Conservation (phyloP, 2,888 invertebrate species). For the Cremastinae sp. region DNA sequence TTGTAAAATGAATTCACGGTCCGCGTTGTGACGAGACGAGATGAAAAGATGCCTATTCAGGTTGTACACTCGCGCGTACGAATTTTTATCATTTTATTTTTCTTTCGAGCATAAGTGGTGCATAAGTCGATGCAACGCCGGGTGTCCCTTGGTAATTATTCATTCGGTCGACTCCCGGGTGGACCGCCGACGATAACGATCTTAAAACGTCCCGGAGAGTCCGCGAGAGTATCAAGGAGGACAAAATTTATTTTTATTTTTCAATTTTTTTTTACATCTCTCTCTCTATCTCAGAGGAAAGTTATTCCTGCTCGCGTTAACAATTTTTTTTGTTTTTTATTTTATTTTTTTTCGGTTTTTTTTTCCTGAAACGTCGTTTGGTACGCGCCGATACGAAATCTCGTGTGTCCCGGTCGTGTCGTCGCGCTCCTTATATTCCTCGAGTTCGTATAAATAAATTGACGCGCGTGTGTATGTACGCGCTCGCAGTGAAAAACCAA, state of each 20-base stretch:
- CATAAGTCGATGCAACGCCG: slow-evolving; percentile 52
- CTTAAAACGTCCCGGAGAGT: slow-evolving; percentile 71
- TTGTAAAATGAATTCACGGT: slow-evolving; percentile 33
- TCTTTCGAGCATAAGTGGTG: not conserved
- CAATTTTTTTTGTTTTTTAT: slow-evolving; percentile 52
- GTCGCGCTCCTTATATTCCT: slow-evolving; percentile 43
- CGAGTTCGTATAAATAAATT: no score
- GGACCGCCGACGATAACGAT: slow-evolving; percentile 70
- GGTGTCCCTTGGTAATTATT: slow-evolving; percentile 76
- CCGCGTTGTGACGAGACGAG: slow-evolving; percentile 53
- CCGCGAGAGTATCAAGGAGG: slow-evolving; percentile 60
- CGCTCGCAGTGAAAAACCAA: slow-evolving; percentile 34
- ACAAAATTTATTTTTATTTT: slow-evolving; percentile 41
- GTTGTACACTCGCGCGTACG: slow-evolving; percentile 10
- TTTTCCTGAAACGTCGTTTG: slow-evolving; percentile 56
- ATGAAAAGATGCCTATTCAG: slow-evolving; percentile 44
- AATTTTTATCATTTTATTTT: slow-evolving; percentile 1
- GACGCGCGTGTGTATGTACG: no score
- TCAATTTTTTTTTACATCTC: slow-evolving; percentile 30
- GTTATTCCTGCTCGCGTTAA: no score
- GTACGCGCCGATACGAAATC: slow-evolving; percentile 73
- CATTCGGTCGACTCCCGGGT: slow-evolving; percentile 72
- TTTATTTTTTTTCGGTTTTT: slow-evolving; percentile 20
- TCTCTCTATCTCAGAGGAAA: slow-evolving; percentile 27
- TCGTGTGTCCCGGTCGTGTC: slow-evolving; percentile 66